Base-by-base conservation (phyloP, 2,797 vertebrate species). In the Etheostoma perlongum region DNA sequence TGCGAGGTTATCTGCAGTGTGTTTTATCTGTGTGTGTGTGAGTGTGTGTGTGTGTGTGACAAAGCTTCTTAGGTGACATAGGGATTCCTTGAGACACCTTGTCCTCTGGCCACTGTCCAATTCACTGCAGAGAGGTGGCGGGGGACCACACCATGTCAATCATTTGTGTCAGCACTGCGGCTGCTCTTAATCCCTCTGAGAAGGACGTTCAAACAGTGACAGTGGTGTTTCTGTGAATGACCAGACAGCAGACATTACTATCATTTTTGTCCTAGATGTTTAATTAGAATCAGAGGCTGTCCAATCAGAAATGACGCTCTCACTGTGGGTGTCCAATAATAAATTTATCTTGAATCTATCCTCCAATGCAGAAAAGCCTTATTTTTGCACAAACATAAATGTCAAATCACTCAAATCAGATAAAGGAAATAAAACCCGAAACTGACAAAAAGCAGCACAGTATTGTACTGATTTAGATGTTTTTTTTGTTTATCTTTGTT, bases 81-180 rank as follows among this genome's bases (percentile, higher is more conserved):
- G 76, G 86, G 60, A 74, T 82, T 86, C 75, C 67, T 89, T 51
- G 60, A 81, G 67, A 76, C 70, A 85, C 74, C 65, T 71, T 64
- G 67, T 86, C 65, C 76, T 82, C 81, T 85, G 76, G 60, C 74
- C 63, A 65, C 54, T 15, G 15, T 82, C 72, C 83, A 88, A 82
- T 80, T 76, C 42, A 12, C 68, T 76, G 70, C 67, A 73, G 72
- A 47, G 52, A 40, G 36, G 42, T 53, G 62, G 76, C 2, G 1
- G 33, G 51, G 69, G 66, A 10, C 36, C 30, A 55, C 4, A 23
- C 7, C 44, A 1, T 44, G 74, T 76, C 84, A 83, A 59, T 79
- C 81, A 69, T 11, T 58, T 58, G 36, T 66, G 58, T 66, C 51
- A 58, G 67, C 63, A n/a, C 40, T 54, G 54, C 21, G 15, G 62